Percentiles rank a stretch among this genome's conserved stretches.
Evolutionary conservation across 2,113 vertebrate genomes (phyloP).

Genomic region (Melanotaenia duboulayi): DNA sequence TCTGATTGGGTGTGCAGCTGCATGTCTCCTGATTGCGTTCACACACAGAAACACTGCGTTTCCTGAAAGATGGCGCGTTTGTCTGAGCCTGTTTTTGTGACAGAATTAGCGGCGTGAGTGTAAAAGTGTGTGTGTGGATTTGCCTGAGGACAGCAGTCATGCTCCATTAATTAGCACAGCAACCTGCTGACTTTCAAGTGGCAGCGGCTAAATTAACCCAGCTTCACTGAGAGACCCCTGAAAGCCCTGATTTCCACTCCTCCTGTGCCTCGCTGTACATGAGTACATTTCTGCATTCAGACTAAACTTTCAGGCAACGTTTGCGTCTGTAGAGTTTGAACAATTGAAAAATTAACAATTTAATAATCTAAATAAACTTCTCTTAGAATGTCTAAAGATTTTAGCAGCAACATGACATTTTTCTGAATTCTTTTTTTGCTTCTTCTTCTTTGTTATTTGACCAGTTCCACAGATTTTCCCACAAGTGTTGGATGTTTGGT

Average conservation of each 20-base stretch:
- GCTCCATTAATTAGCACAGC: constrained; percentile 80
- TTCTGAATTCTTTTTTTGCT: too few relatives aligned
- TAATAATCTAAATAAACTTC: too few relatives aligned
- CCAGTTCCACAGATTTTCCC: too few relatives aligned
- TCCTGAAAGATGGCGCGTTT: constrained; percentile 31
- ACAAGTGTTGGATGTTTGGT: too few relatives aligned
- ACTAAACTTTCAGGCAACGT: not conserved
- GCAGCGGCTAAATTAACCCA: constrained; percentile 71
- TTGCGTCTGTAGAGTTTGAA: not conserved
- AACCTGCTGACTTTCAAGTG: constrained; percentile 82
- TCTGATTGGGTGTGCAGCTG: constrained; percentile 73
- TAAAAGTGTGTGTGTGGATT: constrained; percentile 29
- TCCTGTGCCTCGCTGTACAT: not conserved
- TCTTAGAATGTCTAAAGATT: too few relatives aligned
- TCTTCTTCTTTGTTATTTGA: too few relatives aligned
- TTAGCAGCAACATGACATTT: too few relatives aligned
- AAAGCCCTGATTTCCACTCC: constrained; percentile 56
- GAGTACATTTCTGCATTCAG: constrained; percentile 7
- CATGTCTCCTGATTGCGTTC: constrained; percentile 54
- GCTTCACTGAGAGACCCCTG: constrained; percentile 51
- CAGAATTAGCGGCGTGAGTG: constrained; percentile 11
- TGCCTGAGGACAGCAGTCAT: constrained; percentile 74
- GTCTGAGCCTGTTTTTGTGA: constrained; percentile 28
- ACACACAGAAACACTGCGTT: not conserved
- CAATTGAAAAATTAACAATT: too few relatives aligned